Conservation (phyloP, 2,113 vertebrate species). For the Apteryx owenii region DNA sequence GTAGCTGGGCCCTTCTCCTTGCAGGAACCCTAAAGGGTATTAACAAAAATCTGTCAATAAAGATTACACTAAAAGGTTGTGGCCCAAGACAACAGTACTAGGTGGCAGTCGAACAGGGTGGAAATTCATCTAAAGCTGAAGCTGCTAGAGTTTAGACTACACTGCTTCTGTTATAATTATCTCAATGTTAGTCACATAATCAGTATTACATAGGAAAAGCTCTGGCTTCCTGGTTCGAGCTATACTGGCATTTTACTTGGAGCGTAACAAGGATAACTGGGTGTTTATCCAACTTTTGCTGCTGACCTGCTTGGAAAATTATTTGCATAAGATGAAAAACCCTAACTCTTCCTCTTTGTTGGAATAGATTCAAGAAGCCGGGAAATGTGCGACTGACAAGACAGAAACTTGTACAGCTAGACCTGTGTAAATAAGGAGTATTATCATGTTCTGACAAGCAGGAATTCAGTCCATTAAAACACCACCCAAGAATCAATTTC, state of each 20-base stretch:
- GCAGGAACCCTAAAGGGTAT: not conserved
- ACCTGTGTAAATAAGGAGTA: not conserved
- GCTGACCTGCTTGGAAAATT: not conserved
- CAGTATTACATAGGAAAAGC: not conserved
- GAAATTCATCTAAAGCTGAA: not conserved
- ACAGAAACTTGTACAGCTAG: not conserved
- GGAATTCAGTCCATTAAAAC: not conserved
- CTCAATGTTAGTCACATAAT: not conserved
- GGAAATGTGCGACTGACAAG: not conserved
- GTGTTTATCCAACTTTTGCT: not conserved
- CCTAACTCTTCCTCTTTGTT: not conserved
- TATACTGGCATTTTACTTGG: not conserved
- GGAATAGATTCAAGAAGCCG: not conserved
- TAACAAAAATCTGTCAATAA: not conserved
- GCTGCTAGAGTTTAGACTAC: not conserved
- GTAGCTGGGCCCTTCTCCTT: not conserved
- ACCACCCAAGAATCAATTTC: not conserved
- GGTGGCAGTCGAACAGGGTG: not conserved
- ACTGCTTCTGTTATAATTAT: not conserved
- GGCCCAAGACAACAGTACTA: not conserved
- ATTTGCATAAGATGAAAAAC: not conserved
- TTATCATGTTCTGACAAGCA: not conserved
- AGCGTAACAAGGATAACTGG: not conserved
- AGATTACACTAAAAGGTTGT: not conserved
- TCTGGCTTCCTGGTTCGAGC: not conserved